These are phyloP conservation scores for Lasius fuliginosus DNA, from an alignment of 2,888 invertebrate genomes.

Conservation along the genomic window DNA sequence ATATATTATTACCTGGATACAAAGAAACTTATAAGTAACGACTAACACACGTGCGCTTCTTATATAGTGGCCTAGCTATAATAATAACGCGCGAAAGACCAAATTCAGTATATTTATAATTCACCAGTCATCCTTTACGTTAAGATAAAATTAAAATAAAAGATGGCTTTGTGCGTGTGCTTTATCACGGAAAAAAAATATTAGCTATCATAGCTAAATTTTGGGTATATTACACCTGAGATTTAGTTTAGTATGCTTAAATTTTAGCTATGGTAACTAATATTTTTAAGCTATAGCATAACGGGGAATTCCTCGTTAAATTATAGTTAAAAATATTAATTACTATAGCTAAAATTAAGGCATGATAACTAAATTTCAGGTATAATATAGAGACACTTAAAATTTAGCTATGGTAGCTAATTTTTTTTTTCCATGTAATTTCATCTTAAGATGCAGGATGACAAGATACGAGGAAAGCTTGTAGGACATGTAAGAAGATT, in stretches of 20 bases:
- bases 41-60: not conserved
- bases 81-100: not conserved
- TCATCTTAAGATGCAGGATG: not conserved
- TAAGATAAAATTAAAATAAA: not conserved
- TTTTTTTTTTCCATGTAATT: not conserved
- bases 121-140: not conserved
- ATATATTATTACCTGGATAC: not conserved
- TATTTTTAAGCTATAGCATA: too few species aligned
- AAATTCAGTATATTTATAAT: not conserved
- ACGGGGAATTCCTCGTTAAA: too few species aligned
- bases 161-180: not conserved
- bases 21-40: not conserved
- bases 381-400: too few species aligned
- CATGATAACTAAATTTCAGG: too few species aligned
- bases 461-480: not conserved
- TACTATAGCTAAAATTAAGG: too few species aligned
- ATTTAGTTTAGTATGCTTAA: too few species aligned
- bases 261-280: too few species aligned
- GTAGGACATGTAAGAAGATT: not conserved
- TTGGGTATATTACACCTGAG: too few species aligned
- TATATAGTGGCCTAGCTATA: not conserved
- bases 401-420: too few species aligned
- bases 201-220: too few species aligned
- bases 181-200: not conserved
- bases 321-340: too few species aligned